Conservation (phyloP, 2,888 invertebrate species). For the Oegoconia quadripuncta region DNA sequence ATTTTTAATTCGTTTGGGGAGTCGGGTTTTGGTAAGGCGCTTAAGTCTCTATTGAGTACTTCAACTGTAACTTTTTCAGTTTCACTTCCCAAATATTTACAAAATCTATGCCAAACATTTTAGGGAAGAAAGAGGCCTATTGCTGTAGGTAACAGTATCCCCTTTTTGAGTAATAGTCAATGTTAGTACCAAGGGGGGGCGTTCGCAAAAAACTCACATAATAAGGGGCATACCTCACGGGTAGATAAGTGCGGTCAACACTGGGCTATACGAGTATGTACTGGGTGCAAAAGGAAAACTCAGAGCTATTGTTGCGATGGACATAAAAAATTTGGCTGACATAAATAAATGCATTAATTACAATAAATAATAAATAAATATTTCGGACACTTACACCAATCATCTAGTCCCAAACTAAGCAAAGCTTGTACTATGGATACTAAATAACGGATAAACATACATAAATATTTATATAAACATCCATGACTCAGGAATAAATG, state of each 20-base stretch:
- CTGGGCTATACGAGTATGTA: constrained; percentile 42
- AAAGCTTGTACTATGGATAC: too few species aligned
- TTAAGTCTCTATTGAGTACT: not conserved
- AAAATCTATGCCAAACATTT: not conserved
- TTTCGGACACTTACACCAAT: too few species aligned
- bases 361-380: too few species aligned
- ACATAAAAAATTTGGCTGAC: too few species aligned
- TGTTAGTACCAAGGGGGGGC: constrained; percentile 29
- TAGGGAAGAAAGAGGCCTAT: constrained; percentile 6
- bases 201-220: constrained; percentile 55
- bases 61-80: not conserved
- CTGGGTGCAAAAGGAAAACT: constrained; percentile 38
- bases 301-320: too few species aligned
- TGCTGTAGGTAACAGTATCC: constrained; percentile 9
- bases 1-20: not conserved
- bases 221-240: constrained; percentile 54
- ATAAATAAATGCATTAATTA: too few species aligned
- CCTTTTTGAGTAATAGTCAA: constrained; percentile 33
- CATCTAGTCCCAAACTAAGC: too few species aligned
- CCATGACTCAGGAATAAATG: too few species aligned
- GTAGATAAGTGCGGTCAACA: constrained; percentile 61
- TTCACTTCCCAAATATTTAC: constrained; percentile 1
- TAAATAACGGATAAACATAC: too few species aligned
- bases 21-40: not conserved
- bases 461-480: too few species aligned